Evolutionary conservation across 2,797 vertebrate genomes (phyloP), one percentile per base, ranked within the genome.

Genomic region (Percopsis omiscomaycus): DNA sequence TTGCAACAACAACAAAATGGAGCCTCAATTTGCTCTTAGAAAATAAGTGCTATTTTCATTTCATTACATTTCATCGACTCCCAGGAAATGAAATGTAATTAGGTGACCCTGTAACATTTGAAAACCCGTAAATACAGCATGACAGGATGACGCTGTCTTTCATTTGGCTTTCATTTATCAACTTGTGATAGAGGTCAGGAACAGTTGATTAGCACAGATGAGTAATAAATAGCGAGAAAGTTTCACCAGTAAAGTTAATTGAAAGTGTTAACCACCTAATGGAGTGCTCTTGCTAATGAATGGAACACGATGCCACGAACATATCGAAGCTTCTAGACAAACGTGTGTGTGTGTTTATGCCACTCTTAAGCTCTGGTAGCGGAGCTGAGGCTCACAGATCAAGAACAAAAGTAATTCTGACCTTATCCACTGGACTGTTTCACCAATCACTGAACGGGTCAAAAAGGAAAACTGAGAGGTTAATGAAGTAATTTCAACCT

Each of bases 221-320:
- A 75, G 59, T 86, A 91, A 91, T 87, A 78, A 87, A 89, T 80
- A 81, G 85, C 79, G 66, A 74, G 51, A 61, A 69, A 72, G 65
- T 75, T 82, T 59, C 60, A 69, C 77, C 59, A 11, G 68, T 56
- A 42, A 71, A 69, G 74, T 74, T 85, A 89, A 89, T 85, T 83
- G 81, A 78, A 90, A 87, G 58, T 69, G 76, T 79, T 79, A 78
- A 89, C 77, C 71, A 71, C 81, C 81, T 83, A 88, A 86, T 79
- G 66, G 75, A 70, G 75, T 68, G 66, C 64, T 69, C 66, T 6
- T 46, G 61, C 64, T 82, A 85, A 88, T 82, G 67, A 83, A 80
- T 64, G 28, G 44, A 47, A 65, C 54, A 65, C 54, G 27, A 27
- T 75, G 13, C 3, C 27, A 32, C 76, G 61, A 58, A 59, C 78